Evolutionary conservation across 2,797 vertebrate genomes (phyloP).

Genomic region (Chaenodraco wilsoni): DNA sequence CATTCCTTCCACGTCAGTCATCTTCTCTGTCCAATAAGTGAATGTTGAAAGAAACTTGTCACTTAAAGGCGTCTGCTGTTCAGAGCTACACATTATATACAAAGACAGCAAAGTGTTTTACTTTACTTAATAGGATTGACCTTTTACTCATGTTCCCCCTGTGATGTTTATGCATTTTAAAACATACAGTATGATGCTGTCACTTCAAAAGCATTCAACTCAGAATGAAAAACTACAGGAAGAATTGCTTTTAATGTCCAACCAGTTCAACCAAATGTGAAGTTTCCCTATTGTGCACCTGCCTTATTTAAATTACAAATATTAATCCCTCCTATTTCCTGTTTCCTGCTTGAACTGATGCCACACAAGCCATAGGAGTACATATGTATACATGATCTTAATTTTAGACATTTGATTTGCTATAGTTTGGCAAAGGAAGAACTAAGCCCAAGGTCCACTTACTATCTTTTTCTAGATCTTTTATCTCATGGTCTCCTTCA

Average conservation of each 20-base stretch:
- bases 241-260: constrained; percentile 10
- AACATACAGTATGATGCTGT: neutral
- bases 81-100: constrained; percentile 2
- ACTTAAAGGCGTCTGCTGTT: constrained; percentile 22
- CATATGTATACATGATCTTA: neutral
- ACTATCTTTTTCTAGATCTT: neutral
- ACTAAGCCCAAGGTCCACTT: neutral
- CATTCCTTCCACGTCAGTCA: constrained; percentile 34
- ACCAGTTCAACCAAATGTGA: constrained; percentile 42
- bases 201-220: neutral
- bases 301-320: constrained; percentile 70
- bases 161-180: neutral
- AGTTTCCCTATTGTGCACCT: constrained; percentile 32
- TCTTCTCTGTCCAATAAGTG: constrained; percentile 33
- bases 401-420: neutral
- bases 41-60: constrained; percentile 52
- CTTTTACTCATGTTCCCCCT: neutral
- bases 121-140: neutral
- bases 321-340: constrained; percentile 10
- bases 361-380: neutral
- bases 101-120: constrained; percentile 13
- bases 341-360: constrained; percentile 30
- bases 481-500: neutral
- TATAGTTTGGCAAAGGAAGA: neutral
- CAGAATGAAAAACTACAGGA: neutral